Evolutionary conservation across 2,113 vertebrate genomes (phyloP).

Genomic region (Henicopernis longicauda): DNA sequence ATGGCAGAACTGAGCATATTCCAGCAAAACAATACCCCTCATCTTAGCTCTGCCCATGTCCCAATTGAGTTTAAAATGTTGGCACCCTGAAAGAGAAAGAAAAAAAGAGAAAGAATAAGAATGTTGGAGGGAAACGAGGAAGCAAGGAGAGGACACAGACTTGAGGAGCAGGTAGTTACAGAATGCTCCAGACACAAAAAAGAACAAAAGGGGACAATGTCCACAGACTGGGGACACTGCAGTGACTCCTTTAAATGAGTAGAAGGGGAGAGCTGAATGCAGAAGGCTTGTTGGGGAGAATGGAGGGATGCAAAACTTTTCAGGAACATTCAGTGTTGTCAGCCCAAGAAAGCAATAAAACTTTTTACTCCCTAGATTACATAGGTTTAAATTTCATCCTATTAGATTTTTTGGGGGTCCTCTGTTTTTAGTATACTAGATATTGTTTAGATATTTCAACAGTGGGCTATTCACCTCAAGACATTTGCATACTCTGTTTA

Average conservation of each 20-base stretch:
- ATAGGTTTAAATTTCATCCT: neutral
- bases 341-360: neutral
- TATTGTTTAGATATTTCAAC: neutral
- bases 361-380: neutral
- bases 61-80: constrained; percentile 60
- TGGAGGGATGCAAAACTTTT: neutral
- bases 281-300: neutral
- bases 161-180: neutral
- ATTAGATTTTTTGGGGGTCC: neutral
- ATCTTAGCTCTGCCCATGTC: constrained; percentile 66
- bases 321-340: neutral
- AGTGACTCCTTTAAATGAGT: neutral
- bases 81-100: constrained; percentile 59
- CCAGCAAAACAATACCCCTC: constrained; percentile 64
- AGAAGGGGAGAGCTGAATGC: neutral
- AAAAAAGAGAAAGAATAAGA: constrained; percentile 60
- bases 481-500: neutral
- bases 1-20: constrained; percentile 59
- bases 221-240: neutral
- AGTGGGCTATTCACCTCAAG: neutral
- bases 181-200: neutral
- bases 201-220: neutral
- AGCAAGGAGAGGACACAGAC: constrained; percentile 24
- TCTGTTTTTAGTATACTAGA: neutral
- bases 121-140: constrained; percentile 27